Conservation (phyloP, 2,113 vertebrate species). For the Notarius quadriscutis region DNA sequence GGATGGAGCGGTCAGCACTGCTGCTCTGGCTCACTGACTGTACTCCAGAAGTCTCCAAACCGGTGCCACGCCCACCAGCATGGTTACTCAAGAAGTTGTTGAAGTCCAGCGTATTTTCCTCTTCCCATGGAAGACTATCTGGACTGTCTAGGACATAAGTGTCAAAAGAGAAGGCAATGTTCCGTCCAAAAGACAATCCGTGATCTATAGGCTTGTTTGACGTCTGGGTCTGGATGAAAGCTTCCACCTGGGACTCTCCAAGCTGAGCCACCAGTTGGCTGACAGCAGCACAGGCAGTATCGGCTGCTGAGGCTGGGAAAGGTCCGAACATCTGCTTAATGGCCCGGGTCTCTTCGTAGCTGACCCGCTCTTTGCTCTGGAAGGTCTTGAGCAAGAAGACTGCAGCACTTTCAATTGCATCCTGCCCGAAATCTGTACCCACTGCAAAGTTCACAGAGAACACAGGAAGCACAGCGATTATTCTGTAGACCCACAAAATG, state of each 20-base stretch:
- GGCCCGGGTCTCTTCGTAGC: constrained; percentile 84
- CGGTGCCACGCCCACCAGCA: constrained; percentile 67
- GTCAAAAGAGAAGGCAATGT: constrained; percentile 89
- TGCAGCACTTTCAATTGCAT: constrained; percentile 85
- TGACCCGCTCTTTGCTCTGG: constrained; percentile 83
- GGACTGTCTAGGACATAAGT: constrained; percentile 84
- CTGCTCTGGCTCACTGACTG: constrained; percentile 53
- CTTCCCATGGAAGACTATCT: constrained; percentile 74
- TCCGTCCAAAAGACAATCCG: constrained; percentile 79
- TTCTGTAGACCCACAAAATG: neutral
- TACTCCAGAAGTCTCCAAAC: constrained; percentile 65
- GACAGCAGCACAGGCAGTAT: constrained; percentile 78
- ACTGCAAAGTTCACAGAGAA: constrained; percentile 72
- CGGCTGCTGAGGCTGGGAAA: constrained; percentile 86
- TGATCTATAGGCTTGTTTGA: constrained; percentile 60
- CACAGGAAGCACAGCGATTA: constrained; percentile 12
- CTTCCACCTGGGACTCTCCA: constrained; percentile 74
- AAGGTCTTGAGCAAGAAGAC: constrained; percentile 92
- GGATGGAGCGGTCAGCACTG: constrained; percentile 70
- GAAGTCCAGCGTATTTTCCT: constrained; percentile 78
- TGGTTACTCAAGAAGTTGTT: constrained; percentile 82
- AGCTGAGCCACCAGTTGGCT: constrained; percentile 77
- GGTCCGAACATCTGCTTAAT: constrained; percentile 96
- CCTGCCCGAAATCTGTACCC: constrained; percentile 85
- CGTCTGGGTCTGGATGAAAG: constrained; percentile 75